Conservation (phyloP, 2,888 invertebrate species). For the Phortica okadai region DNA sequence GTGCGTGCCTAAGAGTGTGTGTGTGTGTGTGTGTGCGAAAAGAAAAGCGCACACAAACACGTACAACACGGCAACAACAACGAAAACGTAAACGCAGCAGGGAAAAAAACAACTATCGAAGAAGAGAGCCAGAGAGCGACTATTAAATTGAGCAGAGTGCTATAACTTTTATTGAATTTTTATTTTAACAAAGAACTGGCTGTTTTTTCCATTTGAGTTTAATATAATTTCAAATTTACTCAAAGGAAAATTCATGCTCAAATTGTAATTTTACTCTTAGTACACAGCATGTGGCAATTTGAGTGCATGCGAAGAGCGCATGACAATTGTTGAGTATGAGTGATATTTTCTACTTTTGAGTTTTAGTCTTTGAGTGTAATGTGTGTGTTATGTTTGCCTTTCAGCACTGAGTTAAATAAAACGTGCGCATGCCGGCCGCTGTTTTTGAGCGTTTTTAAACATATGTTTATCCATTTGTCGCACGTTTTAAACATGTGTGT, state of each 20-base stretch:
- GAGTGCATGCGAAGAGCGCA: neutral
- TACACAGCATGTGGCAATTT: neutral
- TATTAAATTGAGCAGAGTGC: slow-evolving; percentile 22
- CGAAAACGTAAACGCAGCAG: neutral
- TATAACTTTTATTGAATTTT: slow-evolving; percentile 31
- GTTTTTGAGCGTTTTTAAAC: slow-evolving; percentile 10
- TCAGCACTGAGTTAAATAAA: neutral
- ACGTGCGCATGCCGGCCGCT: slow-evolving; percentile 29
- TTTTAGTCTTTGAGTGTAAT: neutral
- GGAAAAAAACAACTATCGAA: slow-evolving; percentile 1
- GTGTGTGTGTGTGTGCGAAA: slow-evolving; percentile 41
- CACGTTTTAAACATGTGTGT: slow-evolving; percentile 22
- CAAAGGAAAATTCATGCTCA: neutral
- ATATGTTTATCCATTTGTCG: slow-evolving; percentile 1
- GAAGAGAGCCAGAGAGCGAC: slow-evolving; percentile 29
- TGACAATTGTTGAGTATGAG: neutral
- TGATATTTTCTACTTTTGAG: neutral
- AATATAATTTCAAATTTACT: neutral
- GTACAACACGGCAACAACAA: neutral
- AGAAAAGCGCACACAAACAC: slow-evolving; percentile 42
- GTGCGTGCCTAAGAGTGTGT: neutral
- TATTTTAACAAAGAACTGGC: neutral
- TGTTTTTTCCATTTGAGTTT: neutral
- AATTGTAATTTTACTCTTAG: neutral
- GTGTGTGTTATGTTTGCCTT: neutral